Evolutionary conservation across 2,797 vertebrate species (phyloP).

Genomic region (Gymnopithys bicolor): DNA sequence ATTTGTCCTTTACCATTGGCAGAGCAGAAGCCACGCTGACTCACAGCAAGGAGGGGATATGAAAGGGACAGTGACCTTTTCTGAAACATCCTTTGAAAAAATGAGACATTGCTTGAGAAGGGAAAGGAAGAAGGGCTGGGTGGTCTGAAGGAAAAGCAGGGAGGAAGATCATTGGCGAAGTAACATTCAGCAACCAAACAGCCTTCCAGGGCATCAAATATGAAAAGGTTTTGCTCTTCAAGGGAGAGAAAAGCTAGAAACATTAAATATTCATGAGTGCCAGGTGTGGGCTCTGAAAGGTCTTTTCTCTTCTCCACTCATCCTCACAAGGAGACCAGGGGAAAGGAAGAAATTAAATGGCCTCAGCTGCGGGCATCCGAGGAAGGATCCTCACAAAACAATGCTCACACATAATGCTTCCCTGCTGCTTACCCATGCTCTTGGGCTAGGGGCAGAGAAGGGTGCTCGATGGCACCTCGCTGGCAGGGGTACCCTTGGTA

Average conservation of each 20-base stretch:
- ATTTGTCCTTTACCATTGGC: constrained; percentile 22
- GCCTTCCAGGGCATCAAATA: constrained; percentile 51
- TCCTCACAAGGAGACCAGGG: background rate
- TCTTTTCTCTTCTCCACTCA: background rate
- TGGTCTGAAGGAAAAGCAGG: background rate
- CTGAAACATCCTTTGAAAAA: constrained; percentile 26
- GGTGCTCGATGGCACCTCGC: rapidly evolving
- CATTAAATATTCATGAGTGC: constrained; percentile 60
- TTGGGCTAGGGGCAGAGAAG: background rate
- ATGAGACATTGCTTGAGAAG: background rate
- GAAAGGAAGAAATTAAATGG: background rate
- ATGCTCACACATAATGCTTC: background rate
- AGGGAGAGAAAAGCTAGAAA: constrained; percentile 45
- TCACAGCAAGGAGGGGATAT: constrained; percentile 64
- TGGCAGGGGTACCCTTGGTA: background rate
- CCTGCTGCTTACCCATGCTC: background rate
- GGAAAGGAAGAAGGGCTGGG: constrained; percentile 26
- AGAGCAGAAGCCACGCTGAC: constrained; percentile 30
- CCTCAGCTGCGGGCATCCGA: background rate
- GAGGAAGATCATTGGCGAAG: constrained; percentile 21
- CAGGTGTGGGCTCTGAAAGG: constrained; percentile 19
- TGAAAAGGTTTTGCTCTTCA: constrained; percentile 67
- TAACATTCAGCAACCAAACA: constrained; percentile 36
- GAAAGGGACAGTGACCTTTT: constrained; percentile 72
- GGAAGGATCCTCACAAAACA: background rate